Base-by-base conservation (phyloP, 2,888 invertebrate genomes). In the Drosophila multiciliata region DNA sequence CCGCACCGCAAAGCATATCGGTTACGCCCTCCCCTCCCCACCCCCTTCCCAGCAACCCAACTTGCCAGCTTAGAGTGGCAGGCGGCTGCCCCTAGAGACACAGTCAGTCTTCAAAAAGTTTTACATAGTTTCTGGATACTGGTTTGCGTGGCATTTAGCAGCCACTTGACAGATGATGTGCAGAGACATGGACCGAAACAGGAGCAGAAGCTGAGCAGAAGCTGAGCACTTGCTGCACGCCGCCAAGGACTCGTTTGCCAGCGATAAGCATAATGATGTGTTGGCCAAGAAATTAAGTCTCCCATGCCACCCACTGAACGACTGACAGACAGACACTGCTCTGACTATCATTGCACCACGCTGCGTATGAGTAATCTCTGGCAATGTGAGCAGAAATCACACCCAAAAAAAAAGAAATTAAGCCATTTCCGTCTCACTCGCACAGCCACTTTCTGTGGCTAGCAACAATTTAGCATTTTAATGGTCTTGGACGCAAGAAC, bases 391-490 rank as follows among this genome's bases (percentile, higher is more conserved):
- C 32, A 12, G 40, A 57, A 73, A 73, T 73, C 55, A 73, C 49
- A 66, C 38, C 61, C 66, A 71, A 26, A 48, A 71, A 54, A 71
- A 54, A 66, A 66, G 67, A 80, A 78, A 78, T 78, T 75, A 75
- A 78, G 81, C 78, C 55, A 83, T 88, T 83, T 75, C 77, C 7
- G 61, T 71, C 77, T 32, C 73, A 49, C 23, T 42, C 49, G 36
- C 59, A 17, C 26, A 29, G 26, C 38, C 66, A 26, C 42, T 26
- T 29, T 20, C 52, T 52, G 36, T 40, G 40, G 74, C 82, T 69
- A 61, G 54, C 68, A 64, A 77, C 87, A 87, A 87, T 87, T 89
- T 83, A 89, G 73, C 84, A 87, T 89, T 89, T 83, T 89, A 85
- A 85, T 85, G 73, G 82, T 58, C 86, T 38, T 55, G 74, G 71